A percentile compares a stretch with the other conserved stretches of the same genome.
Evolutionary conservation across 2,888 invertebrate species (phyloP).

Genomic region (Drosophila siamana): DNA sequence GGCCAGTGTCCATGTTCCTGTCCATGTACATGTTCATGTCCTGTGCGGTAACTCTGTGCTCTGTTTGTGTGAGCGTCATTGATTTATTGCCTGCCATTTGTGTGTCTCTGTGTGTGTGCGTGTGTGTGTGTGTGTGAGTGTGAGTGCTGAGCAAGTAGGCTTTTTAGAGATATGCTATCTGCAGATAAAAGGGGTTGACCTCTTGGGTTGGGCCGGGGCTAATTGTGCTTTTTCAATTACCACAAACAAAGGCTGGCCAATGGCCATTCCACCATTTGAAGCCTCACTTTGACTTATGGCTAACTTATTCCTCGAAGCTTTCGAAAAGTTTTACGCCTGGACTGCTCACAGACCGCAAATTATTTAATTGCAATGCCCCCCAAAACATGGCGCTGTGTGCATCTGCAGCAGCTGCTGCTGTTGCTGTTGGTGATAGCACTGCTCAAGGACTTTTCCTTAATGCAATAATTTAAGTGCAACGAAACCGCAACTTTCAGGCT

Average conservation of each 20-base stretch:
- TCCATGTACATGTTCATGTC: slow-evolving; percentile 21
- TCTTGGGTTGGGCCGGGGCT: slow-evolving; percentile 65
- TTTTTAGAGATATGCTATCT: slow-evolving; percentile 39
- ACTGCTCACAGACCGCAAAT: slow-evolving; percentile 72
- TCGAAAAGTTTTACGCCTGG: slow-evolving; percentile 58
- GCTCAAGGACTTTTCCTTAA: slow-evolving; percentile 71
- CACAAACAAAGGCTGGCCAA: slow-evolving; percentile 38
- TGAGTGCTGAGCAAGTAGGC: slow-evolving; percentile 50
- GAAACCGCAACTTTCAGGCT: slow-evolving; percentile 68
- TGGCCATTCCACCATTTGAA: neutral
- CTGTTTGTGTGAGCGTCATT: slow-evolving; percentile 58
- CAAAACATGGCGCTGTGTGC: slow-evolving; percentile 36
- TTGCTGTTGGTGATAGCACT: slow-evolving; percentile 29
- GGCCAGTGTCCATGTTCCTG: slow-evolving; percentile 25
- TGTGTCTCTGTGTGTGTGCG: neutral
- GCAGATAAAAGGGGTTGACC: slow-evolving; percentile 54
- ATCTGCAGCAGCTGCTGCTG: neutral
- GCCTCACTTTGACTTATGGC: slow-evolving; percentile 38
- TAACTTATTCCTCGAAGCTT: slow-evolving; percentile 56
- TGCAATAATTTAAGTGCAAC: slow-evolving; percentile 80
- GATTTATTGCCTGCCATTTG: slow-evolving; percentile 74
- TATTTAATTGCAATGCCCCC: slow-evolving; percentile 72
- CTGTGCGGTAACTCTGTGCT: neutral
- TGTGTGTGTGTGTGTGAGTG: no score
- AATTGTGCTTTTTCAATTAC: slow-evolving; percentile 77